phyloP scores from a whole-genome alignment of 2,888 invertebrate genomes.

The Odontocerum albicorne region DNA sequence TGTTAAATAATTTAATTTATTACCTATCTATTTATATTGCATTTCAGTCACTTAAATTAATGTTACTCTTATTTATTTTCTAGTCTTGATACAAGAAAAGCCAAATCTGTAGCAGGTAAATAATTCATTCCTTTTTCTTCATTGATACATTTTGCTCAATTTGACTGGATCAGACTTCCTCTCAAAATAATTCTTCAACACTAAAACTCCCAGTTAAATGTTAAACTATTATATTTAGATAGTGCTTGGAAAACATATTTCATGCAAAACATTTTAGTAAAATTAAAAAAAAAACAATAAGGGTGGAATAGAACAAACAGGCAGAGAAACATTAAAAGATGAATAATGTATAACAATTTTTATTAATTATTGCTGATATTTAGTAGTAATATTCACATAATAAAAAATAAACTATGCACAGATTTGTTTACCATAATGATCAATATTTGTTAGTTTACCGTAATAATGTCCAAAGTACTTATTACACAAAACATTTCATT shows the following conservation, averaged over 20 bases:
- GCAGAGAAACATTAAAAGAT: conserved; percentile 18
- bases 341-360: conserved; percentile 59
- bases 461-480: conserved; percentile 24
- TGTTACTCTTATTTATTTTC: background rate
- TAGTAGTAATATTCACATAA: conserved; percentile 62
- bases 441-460: conserved; percentile 32
- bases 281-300: background rate
- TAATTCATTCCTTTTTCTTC: background rate
- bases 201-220: too few species aligned
- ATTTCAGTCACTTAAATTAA: background rate
- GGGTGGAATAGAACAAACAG: conserved; percentile 3
- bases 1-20: too few species aligned
- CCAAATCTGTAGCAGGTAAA: conserved; percentile 14
- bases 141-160: too few species aligned
- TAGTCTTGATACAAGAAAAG: conserved; percentile 9
- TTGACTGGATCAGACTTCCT: too few species aligned
- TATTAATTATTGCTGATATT: conserved; percentile 62
- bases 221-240: too few species aligned
- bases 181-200: too few species aligned
- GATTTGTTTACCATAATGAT: conserved; percentile 45
- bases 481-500: conserved; percentile 23
- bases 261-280: too few species aligned
- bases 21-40: too few species aligned
- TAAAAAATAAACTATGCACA: conserved; percentile 71
- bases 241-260: too few species aligned